Percentiles rank a stretch among this genome's conserved stretches.
Conservation (phyloP, 2,888 invertebrate species). For the Microctonus aethiopoides region DNA sequence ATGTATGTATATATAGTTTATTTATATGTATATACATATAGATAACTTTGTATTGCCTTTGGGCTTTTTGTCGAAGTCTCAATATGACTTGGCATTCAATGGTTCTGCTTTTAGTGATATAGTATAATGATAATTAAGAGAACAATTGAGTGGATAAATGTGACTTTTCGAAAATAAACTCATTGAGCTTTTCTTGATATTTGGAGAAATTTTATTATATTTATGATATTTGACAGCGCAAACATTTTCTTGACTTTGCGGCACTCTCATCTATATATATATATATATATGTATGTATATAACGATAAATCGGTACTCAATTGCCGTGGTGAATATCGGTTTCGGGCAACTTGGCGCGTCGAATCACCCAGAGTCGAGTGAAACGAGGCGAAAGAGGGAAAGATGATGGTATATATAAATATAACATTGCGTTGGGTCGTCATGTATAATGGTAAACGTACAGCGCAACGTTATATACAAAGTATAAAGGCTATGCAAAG, state of each 20-base stretch:
- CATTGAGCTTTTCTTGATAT: background rate
- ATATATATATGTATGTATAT: background rate
- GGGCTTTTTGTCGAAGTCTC: background rate
- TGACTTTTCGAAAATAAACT: background rate
- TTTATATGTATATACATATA: background rate
- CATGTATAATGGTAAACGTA: background rate
- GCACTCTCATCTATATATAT: background rate
- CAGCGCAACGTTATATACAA: background rate
- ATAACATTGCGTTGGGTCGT: background rate
- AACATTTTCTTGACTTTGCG: background rate
- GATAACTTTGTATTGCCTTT: background rate
- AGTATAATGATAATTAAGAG: background rate
- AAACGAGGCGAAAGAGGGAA: conserved; percentile 37
- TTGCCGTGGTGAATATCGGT: conserved; percentile 26
- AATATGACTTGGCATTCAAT: no score
- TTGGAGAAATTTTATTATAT: background rate
- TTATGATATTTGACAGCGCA: conserved; percentile 7
- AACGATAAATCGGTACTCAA: conserved; percentile 26
- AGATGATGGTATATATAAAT: background rate
- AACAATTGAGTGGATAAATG: background rate
- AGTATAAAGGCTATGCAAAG: background rate
- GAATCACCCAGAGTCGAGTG: conserved; percentile 26
- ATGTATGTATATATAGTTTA: background rate
- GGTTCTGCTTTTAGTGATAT: background rate
- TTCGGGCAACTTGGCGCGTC: conserved; percentile 27